phyloP scores from a whole-genome alignment of 2,113 vertebrate genomes.

The Ammodramus savannarum region DNA sequence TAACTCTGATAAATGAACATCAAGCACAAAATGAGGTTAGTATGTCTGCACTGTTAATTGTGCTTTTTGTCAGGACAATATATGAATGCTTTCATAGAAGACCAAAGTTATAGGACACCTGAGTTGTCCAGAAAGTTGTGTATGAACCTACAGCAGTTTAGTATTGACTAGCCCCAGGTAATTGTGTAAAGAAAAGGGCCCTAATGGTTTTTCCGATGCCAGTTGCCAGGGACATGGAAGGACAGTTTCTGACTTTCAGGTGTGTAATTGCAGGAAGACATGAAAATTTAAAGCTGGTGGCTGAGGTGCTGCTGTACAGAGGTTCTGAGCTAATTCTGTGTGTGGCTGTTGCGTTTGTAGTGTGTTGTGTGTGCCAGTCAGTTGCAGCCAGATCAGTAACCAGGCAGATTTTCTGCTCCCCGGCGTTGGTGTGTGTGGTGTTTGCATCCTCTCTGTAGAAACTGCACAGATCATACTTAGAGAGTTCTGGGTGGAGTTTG shows the following conservation, averaged over 20 bases:
- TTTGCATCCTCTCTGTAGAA: background rate
- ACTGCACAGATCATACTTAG: background rate
- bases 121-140: background rate
- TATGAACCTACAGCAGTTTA: background rate
- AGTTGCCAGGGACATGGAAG: background rate
- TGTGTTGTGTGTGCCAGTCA: background rate
- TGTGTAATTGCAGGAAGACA: background rate
- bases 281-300: background rate
- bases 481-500: background rate
- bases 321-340: background rate
- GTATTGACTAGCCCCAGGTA: background rate
- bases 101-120: background rate
- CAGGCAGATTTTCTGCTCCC: background rate
- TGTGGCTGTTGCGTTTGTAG: background rate
- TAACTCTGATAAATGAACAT: background rate
- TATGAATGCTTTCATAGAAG: background rate
- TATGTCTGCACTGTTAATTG: background rate
- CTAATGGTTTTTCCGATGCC: background rate
- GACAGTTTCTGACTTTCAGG: background rate
- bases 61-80: background rate
- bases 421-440: rapidly evolving
- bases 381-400: background rate
- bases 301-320: background rate
- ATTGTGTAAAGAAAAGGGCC: background rate
- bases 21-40: background rate